Evolutionary conservation across 2,113 vertebrate genomes (phyloP).

Genomic region (Gallinago undulata): DNA sequence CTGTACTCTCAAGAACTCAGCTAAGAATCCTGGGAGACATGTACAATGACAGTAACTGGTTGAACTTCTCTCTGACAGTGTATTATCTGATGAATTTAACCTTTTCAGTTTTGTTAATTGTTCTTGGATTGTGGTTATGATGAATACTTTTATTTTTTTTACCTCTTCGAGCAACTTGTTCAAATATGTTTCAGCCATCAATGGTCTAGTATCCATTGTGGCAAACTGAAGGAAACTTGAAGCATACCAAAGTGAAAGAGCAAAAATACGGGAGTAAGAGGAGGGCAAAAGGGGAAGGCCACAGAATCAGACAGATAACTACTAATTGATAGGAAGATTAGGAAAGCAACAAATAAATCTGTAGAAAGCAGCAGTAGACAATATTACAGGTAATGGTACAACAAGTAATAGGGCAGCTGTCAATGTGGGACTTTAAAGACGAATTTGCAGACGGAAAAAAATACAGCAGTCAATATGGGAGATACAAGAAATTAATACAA

Average conservation of each 20-base stretch:
- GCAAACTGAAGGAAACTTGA: not conserved
- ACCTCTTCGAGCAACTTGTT: not conserved
- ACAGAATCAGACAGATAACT: not conserved
- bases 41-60: not conserved
- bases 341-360: not conserved
- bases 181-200: not conserved
- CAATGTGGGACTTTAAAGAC: not conserved
- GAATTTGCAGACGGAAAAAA: not conserved
- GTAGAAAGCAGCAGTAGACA: not conserved
- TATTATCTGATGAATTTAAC: not conserved
- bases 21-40: not conserved
- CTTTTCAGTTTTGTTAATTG: not conserved
- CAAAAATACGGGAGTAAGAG: not conserved
- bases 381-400: not conserved
- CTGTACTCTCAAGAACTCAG: not conserved
- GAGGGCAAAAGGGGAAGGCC: not conserved
- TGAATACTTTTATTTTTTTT: not conserved
- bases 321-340: not conserved
- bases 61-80: not conserved
- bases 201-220: not conserved
- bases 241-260: not conserved
- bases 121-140: not conserved
- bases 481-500: not conserved
- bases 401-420: not conserved
- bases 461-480: not conserved